phyloP scores from a whole-genome alignment of 2,113 vertebrate species.

The Pelecanus crispus region DNA sequence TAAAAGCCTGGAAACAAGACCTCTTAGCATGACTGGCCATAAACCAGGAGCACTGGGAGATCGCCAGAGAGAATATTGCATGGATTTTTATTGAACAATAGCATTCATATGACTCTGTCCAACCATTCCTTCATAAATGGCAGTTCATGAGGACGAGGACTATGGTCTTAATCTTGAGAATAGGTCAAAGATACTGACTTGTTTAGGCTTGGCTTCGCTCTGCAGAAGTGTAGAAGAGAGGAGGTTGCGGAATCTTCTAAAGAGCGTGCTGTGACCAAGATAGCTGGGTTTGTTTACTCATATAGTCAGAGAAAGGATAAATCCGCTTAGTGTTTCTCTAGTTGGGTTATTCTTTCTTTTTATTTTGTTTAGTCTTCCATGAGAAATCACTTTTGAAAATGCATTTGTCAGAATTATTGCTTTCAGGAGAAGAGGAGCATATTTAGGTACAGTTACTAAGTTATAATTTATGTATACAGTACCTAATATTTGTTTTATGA shows the following conservation, averaged over 20 bases:
- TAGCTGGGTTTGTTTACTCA: neutral
- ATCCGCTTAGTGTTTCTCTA: neutral
- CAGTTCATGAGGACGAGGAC: neutral
- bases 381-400: neutral
- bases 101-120: neutral
- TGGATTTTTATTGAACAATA: neutral
- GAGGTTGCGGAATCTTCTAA: neutral
- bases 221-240: neutral
- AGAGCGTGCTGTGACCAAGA: neutral
- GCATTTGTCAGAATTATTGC: neutral
- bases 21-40: neutral
- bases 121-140: neutral
- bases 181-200: neutral
- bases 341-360: neutral
- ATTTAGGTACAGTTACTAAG: neutral
- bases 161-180: neutral
- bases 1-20: neutral
- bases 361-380: neutral
- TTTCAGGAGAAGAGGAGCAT: neutral
- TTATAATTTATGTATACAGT: neutral
- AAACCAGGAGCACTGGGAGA: neutral
- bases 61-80: neutral
- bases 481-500: neutral
- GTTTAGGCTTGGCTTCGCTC: neutral
- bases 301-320: neutral